Conservation (phyloP, 2,888 invertebrate species). For the Drosophila testacea region DNA sequence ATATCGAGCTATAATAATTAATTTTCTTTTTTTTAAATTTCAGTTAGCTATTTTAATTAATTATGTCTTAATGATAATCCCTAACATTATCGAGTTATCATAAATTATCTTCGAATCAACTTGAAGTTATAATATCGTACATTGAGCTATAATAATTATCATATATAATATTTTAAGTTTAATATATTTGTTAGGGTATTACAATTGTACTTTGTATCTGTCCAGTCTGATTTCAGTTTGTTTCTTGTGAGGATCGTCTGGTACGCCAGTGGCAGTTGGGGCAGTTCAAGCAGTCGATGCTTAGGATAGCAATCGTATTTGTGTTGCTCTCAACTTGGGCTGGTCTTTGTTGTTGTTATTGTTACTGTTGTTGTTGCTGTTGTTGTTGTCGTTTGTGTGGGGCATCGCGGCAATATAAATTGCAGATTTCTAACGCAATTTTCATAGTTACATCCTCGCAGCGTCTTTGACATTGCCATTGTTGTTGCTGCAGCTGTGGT, state of each 20-base stretch:
- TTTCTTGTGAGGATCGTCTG: constrained; percentile 57
- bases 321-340: constrained; percentile 57
- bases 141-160: too few species aligned
- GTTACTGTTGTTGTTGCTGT: constrained; percentile 16
- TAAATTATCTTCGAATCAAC: too few species aligned
- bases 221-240: constrained; percentile 6
- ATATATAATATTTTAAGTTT: too few species aligned
- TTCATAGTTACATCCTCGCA: constrained; percentile 75
- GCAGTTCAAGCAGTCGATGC: constrained; percentile 59
- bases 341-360: constrained; percentile 41
- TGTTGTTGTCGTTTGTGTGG: constrained; percentile 47
- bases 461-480: constrained; percentile 77
- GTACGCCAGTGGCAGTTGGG: constrained; percentile 61
- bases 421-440: constrained; percentile 83
- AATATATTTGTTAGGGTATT: constrained; percentile 20
- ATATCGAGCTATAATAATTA: too few species aligned
- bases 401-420: constrained; percentile 79
- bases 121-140: too few species aligned
- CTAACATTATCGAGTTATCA: too few species aligned
- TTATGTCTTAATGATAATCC: too few species aligned
- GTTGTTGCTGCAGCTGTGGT: constrained; percentile 49
- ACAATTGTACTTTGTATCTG: too few species aligned
- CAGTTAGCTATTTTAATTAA: too few species aligned
- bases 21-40: too few species aligned
- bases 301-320: constrained; percentile 61